phyloP scores from a whole-genome alignment of 1,140 invertebrate species.

The Linepithema humile region DNA sequence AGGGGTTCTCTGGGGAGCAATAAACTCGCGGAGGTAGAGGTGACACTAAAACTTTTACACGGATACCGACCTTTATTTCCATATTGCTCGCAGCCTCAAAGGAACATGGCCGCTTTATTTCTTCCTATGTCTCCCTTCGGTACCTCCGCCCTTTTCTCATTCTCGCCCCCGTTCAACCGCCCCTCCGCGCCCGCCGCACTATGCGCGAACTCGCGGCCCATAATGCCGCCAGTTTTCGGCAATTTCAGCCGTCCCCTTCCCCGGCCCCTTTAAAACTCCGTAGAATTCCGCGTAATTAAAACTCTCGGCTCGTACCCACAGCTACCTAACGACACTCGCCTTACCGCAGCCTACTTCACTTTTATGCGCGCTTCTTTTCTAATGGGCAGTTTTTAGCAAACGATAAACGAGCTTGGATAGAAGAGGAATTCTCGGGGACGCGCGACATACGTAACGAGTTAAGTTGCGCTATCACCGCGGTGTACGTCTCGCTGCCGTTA shows the following conservation, averaged over 20 bases:
- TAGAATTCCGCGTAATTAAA: constrained; percentile 36
- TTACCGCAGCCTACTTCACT: not conserved
- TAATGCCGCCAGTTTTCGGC: constrained; percentile 17
- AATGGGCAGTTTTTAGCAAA: constrained; percentile 45
- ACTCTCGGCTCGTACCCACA: constrained; percentile 5
- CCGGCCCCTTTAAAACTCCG: constrained; percentile 14
- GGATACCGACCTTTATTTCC: constrained; percentile 79
- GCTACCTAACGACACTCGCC: not conserved
- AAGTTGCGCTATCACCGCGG: not conserved
- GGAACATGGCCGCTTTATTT: constrained; percentile 72
- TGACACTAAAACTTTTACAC: constrained; percentile 80
- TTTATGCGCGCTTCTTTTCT: constrained; percentile 6
- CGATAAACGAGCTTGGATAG: not conserved
- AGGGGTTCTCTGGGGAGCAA: constrained; percentile 68
- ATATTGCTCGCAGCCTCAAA: constrained; percentile 76
- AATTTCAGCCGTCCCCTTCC: not conserved
- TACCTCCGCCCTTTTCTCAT: constrained; percentile 40
- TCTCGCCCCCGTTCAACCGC: not conserved
- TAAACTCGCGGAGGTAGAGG: constrained; percentile 74
- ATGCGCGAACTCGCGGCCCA: not conserved
- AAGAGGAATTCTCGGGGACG: not conserved
- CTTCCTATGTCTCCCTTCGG: constrained; percentile 47
- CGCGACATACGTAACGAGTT: constrained; percentile 38
- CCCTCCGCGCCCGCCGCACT: not conserved
- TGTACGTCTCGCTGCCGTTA: constrained; percentile 23